phyloP scores from a whole-genome alignment of 2,797 vertebrate species.

The Aeoliscus strigatus region DNA sequence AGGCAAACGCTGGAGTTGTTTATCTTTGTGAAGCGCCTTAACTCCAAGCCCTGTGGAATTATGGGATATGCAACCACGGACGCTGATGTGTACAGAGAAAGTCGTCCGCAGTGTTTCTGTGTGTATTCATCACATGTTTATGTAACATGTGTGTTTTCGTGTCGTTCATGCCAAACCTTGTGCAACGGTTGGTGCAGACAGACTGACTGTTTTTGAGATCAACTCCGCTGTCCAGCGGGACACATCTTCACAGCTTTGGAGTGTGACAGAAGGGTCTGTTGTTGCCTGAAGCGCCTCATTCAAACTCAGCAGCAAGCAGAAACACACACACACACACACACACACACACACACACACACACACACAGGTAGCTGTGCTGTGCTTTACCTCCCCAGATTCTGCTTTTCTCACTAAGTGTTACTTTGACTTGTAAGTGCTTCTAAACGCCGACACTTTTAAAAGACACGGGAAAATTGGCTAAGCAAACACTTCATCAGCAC shows the following conservation, averaged over 20 bases:
- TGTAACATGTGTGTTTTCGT: slow-evolving; percentile 11
- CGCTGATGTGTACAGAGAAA: slow-evolving; percentile 30
- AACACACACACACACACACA: too few relatives aligned
- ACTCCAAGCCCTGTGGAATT: slow-evolving; percentile 44
- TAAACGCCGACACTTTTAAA: slow-evolving; percentile 64
- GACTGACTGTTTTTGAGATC: slow-evolving; percentile 32
- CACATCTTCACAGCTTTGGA: slow-evolving; percentile 35
- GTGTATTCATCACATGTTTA: slow-evolving; percentile 8
- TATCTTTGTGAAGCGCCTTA: slow-evolving; percentile 49
- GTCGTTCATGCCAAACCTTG: too few relatives aligned
- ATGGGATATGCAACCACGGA: slow-evolving; percentile 40
- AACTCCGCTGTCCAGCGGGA: slow-evolving; percentile 37
- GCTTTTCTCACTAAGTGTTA: slow-evolving; percentile 42
- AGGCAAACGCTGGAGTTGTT: slow-evolving; percentile 55
- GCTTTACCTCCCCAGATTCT: slow-evolving; percentile 41
- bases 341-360: slow-evolving; percentile 3
- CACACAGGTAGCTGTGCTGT: too few relatives aligned
- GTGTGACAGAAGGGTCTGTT: slow-evolving; percentile 55
- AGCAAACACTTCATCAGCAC: slow-evolving; percentile 72
- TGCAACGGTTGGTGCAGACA: slow-evolving; percentile 9
- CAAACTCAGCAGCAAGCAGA: slow-evolving; percentile 29
- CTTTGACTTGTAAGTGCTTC: slow-evolving; percentile 63
- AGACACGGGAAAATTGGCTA: slow-evolving; percentile 71
- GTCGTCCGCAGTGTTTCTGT: not conserved
- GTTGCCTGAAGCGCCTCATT: slow-evolving; percentile 44